These are phyloP conservation scores for Narcine bancroftii DNA, from an alignment of 2,113 vertebrate genomes.

Conservation along the genomic window DNA sequence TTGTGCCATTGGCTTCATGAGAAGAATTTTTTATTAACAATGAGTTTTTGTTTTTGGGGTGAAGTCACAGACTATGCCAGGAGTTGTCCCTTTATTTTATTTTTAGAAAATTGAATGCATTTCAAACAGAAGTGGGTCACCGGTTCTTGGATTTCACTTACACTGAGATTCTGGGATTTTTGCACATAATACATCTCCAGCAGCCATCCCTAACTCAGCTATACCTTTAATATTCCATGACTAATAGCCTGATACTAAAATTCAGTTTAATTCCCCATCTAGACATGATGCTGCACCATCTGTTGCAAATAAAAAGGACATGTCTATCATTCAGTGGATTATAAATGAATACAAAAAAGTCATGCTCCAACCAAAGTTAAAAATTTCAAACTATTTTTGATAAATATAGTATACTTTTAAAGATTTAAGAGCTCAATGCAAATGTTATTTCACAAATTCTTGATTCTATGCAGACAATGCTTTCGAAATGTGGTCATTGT, in stretches of 20 bases:
- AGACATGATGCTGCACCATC: neutral
- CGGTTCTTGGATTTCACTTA: neutral
- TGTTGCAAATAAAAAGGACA: neutral
- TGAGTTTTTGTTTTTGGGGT: neutral
- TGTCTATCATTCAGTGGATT: neutral
- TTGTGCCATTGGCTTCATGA: neutral
- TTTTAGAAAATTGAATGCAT: conserved; percentile 10
- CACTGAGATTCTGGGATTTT: neutral
- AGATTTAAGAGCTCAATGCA: neutral
- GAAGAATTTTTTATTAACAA: neutral
- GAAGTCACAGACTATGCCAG: neutral
- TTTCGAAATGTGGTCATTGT: neutral
- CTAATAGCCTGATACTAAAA: neutral
- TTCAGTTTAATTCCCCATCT: neutral
- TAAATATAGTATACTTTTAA: neutral
- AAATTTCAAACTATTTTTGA: neutral
- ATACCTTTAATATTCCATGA: neutral
- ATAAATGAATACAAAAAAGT: neutral
- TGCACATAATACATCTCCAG: neutral
- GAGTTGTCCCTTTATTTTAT: neutral
- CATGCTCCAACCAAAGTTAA: neutral
- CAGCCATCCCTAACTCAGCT: neutral
- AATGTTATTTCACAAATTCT: neutral
- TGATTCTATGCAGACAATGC: neutral
- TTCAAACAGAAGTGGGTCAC: neutral